phyloP scores from a whole-genome alignment of 2,113 vertebrate species.

The Eidolon helvum region DNA sequence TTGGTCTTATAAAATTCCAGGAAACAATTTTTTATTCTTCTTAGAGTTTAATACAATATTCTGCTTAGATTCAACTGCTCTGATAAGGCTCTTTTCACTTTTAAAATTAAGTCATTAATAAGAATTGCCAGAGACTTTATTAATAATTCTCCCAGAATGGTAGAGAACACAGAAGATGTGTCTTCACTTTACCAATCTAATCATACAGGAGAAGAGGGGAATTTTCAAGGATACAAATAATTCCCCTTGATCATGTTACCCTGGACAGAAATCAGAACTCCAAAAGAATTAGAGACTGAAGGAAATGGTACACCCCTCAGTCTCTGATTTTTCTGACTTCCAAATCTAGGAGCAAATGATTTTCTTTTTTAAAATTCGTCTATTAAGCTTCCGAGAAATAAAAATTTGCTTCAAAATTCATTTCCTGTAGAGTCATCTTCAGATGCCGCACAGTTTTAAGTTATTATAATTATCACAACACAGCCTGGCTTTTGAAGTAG shows the following conservation, averaged over 20 bases:
- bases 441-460: not conserved
- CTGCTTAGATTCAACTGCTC: conserved; percentile 33
- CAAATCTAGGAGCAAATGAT: conserved; percentile 27
- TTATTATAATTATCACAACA: conserved; percentile 1
- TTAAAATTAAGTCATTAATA: conserved; percentile 40
- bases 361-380: not conserved
- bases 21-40: conserved; percentile 46
- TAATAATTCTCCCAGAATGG: conserved; percentile 34
- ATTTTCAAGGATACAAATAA: conserved; percentile 52
- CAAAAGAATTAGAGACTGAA: not conserved
- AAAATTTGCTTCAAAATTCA: conserved; percentile 31
- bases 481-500: not conserved
- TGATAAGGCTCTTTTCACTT: conserved; percentile 10
- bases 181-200: conserved; percentile 14
- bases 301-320: not conserved
- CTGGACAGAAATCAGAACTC: conserved; percentile 38
- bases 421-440: conserved; percentile 9
- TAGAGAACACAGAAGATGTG: not conserved
- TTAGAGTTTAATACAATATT: conserved; percentile 37
- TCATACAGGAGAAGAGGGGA: not conserved
- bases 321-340: not conserved
- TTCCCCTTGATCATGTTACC: not conserved
- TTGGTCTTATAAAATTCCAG: conserved; percentile 36
- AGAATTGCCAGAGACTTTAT: conserved; percentile 42
- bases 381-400: conserved; percentile 21